These are phyloP conservation scores for Promerops cafer DNA, from an alignment of 2,113 vertebrate species.

Conservation along the genomic window DNA sequence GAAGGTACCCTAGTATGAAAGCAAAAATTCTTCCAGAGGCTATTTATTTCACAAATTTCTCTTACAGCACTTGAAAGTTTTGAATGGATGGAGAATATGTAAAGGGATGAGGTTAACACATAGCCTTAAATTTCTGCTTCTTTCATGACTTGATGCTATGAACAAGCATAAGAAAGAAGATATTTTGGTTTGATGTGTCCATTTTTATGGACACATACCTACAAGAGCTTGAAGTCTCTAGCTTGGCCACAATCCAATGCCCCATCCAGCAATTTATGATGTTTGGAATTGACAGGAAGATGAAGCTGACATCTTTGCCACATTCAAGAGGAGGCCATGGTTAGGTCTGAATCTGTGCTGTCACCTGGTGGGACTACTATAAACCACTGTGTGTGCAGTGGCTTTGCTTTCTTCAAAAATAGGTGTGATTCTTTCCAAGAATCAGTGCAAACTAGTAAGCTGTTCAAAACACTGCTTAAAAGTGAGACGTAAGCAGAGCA, in stretches of 20 bases:
- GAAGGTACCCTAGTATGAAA: neutral
- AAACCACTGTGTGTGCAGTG: neutral
- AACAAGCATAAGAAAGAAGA: neutral
- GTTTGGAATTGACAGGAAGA: neutral
- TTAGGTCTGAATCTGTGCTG: neutral
- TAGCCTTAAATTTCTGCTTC: neutral
- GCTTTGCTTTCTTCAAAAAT: neutral
- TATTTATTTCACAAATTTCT: neutral
- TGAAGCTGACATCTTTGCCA: neutral
- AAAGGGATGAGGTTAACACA: neutral
- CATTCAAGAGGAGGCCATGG: accelerated
- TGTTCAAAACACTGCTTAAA: neutral
- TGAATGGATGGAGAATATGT: neutral
- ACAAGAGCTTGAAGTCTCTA: neutral
- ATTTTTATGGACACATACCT: neutral
- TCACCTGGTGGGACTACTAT: neutral
- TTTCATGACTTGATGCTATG: neutral
- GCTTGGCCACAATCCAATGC: neutral
- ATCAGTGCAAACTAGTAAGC: neutral
- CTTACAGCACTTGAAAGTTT: neutral
- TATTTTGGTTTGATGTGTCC: neutral
- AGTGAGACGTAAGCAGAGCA: neutral
- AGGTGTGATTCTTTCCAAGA: neutral
- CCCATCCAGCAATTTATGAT: neutral
- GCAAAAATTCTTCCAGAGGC: neutral